phyloP scores from a whole-genome alignment of 2,113 vertebrate genomes.

The Dipodomys spectabilis region DNA sequence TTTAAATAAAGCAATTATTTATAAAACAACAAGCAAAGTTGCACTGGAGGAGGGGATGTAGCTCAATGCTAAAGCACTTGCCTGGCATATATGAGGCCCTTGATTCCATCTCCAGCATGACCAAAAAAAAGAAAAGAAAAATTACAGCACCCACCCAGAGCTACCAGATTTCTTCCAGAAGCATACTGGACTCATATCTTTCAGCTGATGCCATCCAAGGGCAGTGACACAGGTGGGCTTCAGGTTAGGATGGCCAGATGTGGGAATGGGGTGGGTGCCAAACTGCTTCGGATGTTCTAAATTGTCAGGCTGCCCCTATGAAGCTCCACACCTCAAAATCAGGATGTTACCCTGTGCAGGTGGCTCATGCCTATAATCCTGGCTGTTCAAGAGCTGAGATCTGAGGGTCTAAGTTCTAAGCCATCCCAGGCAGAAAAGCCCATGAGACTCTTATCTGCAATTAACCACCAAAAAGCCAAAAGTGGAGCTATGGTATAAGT shows the following conservation, averaged over 20 bases:
- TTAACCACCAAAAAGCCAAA: no score
- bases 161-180: background rate
- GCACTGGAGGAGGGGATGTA: background rate
- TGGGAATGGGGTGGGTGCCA: background rate
- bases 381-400: no score
- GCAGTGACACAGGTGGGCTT: background rate
- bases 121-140: background rate
- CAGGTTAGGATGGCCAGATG: background rate
- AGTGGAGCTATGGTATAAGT: no score
- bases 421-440: no score
- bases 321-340: background rate
- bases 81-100: background rate
- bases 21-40: background rate
- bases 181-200: background rate
- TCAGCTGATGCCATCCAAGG: rapidly evolving
- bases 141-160: background rate
- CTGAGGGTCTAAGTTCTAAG: no score
- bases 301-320: background rate
- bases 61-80: background rate
- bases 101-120: background rate
- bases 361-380: no score
- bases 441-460: no score
- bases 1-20: background rate
- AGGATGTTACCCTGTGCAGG: background rate
- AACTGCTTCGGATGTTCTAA: background rate